Evolutionary conservation across 2,797 vertebrate species (phyloP).

Genomic region (Eupleurogrammus muticus): DNA sequence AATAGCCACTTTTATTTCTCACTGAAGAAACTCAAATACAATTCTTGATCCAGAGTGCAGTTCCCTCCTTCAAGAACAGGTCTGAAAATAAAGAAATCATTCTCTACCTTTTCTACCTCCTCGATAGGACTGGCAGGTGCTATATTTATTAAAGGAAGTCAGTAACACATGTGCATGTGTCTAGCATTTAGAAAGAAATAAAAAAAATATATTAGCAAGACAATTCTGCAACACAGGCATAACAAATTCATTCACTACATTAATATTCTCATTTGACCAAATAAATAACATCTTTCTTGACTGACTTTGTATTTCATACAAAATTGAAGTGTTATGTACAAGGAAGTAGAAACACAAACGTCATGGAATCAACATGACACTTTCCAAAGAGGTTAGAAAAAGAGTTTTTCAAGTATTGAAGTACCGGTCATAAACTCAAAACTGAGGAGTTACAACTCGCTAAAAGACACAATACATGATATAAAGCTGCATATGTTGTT

Average conservation of each 20-base stretch:
- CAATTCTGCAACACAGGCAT: not conserved
- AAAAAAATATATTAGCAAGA: not conserved
- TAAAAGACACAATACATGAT: not conserved
- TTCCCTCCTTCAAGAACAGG: too few relatives aligned
- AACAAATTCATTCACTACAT: not conserved
- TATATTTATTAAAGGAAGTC: not conserved
- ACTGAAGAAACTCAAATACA: too few relatives aligned
- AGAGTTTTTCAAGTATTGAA: constrained; percentile 64
- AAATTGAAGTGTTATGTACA: constrained; percentile 38
- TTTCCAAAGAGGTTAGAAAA: constrained; percentile 32
- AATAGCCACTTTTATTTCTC: too few relatives aligned
- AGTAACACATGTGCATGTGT: not conserved
- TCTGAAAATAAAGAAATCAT: not conserved
- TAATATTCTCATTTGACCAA: constrained; percentile 20
- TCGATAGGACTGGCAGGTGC: not conserved
- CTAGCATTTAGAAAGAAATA: not conserved
- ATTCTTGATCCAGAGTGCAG: too few relatives aligned
- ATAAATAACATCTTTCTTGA: constrained; percentile 37
- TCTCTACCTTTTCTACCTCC: not conserved
- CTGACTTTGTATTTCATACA: constrained; percentile 27
- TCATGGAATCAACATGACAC: constrained; percentile 29
- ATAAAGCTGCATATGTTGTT: constrained; percentile 33
- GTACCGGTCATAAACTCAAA: constrained; percentile 34
- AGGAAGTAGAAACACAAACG: constrained; percentile 10
- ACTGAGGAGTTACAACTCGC: constrained; percentile 5